A percentile compares a stretch with the other conserved stretches of the same genome.
phyloP scores from a whole-genome alignment of 2,888 invertebrate genomes.

The Callimorpha dominula region DNA sequence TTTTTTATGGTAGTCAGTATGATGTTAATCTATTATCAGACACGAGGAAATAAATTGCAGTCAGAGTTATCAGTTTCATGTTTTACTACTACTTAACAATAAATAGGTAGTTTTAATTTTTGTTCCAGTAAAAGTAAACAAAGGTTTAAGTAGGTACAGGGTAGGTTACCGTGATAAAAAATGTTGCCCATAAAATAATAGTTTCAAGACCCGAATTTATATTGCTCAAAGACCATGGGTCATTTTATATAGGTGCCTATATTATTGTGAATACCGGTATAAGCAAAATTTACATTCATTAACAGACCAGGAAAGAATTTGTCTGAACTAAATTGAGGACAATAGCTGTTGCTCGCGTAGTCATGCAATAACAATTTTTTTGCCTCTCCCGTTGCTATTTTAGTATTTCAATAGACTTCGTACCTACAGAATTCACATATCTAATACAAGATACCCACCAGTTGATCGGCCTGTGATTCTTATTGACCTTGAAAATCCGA shows the following conservation, averaged over 20 bases:
- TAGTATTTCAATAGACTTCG: slow-evolving; percentile 8
- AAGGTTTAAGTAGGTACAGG: neutral
- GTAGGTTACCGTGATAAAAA: no score
- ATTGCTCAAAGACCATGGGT: neutral
- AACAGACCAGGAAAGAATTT: slow-evolving; percentile 3
- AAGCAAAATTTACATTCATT: neutral
- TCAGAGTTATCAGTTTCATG: neutral
- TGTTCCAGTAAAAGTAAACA: neutral
- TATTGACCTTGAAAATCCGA: neutral
- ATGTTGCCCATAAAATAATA: neutral
- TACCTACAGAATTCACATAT: slow-evolving; percentile 26
- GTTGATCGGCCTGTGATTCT: neutral
- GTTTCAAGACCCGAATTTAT: neutral
- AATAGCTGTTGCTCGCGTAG: neutral
- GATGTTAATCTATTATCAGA: neutral
- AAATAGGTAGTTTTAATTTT: neutral
- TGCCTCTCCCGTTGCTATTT: slow-evolving; percentile 11
- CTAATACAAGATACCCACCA: neutral
- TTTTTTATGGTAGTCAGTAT: neutral
- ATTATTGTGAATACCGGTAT: neutral
- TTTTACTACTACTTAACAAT: neutral
- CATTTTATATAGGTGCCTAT: neutral
- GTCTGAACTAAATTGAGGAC: slow-evolving; percentile 9
- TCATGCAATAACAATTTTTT: slow-evolving; percentile 11
- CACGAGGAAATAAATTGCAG: neutral